A percentile compares a stretch with the other conserved stretches of the same genome.
phyloP scores from a whole-genome alignment of 1,140 invertebrate species.

The Drosophila melanica region DNA sequence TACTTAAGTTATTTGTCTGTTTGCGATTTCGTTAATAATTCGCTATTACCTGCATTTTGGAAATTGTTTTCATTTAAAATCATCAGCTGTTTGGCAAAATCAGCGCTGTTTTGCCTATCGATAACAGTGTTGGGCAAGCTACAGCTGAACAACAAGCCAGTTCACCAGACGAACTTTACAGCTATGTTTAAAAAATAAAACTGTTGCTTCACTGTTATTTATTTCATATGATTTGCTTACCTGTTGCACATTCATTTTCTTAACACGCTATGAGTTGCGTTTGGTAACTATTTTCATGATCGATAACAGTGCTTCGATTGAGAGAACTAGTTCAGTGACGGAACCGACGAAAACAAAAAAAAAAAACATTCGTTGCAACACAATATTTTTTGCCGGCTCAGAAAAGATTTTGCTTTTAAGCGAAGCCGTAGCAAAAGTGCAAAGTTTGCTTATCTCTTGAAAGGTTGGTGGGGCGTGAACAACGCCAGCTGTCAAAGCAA shows the following conservation, averaged over 20 bases:
- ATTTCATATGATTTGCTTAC: too few species aligned
- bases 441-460: slow-evolving; percentile 10
- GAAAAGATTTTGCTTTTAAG: slow-evolving; percentile 16
- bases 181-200: background rate
- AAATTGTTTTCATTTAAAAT: background rate
- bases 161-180: background rate
- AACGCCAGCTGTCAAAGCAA: background rate
- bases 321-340: slow-evolving; percentile 1
- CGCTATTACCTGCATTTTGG: background rate
- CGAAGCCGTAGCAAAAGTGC: slow-evolving; percentile 12
- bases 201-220: background rate
- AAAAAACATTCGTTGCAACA: slow-evolving; percentile 4
- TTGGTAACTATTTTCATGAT: slow-evolving; percentile 13
- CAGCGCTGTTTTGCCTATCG: background rate
- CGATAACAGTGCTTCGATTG: slow-evolving; percentile 8
- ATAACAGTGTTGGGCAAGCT: background rate
- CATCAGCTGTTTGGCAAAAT: slow-evolving; percentile 8
- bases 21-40: background rate
- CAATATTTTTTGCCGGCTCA: slow-evolving; percentile 37
- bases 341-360: background rate
- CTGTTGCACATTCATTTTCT: too few species aligned
- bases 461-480: background rate
- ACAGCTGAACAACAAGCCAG: background rate
- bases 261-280: background rate
- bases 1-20: too few species aligned